A percentile compares a stretch with the other conserved stretches of the same genome.
Evolutionary conservation across 2,113 vertebrate species (phyloP).

Genomic region (Oncorhynchus mykiss): DNA sequence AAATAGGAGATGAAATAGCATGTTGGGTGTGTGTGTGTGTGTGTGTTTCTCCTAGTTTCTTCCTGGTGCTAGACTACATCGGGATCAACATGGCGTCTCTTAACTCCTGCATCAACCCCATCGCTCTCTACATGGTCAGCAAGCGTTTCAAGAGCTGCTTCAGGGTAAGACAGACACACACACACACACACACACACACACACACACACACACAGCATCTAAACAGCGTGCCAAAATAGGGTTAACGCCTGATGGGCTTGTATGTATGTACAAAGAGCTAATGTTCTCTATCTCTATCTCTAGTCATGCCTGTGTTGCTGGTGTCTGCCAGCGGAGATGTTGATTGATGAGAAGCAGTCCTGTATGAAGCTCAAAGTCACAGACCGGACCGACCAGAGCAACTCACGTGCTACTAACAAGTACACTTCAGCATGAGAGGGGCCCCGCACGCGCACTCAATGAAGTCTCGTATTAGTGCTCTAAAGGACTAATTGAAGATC

Average conservation of each 20-base stretch:
- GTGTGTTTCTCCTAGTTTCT: conserved; percentile 76
- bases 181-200: neutral
- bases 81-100: conserved; percentile 97
- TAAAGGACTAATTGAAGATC: neutral
- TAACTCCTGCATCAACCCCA: conserved; percentile 98
- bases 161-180: conserved; percentile 77
- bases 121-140: conserved; percentile 97
- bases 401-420: conserved; percentile 90
- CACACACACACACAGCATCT: neutral
- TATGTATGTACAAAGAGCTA: too few relatives aligned
- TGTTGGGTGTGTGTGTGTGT: neutral
- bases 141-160: conserved; percentile 98
- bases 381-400: conserved; percentile 87
- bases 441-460: neutral
- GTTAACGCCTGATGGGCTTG: too few relatives aligned
- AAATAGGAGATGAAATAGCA: neutral
- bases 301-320: conserved; percentile 96
- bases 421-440: conserved; percentile 81
- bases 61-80: conserved; percentile 92
- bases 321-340: conserved; percentile 87
- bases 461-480: neutral
- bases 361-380: conserved; percentile 92
- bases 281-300: neutral
- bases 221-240: too few relatives aligned
- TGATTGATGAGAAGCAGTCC: conserved; percentile 91